Conservation (phyloP, 2,888 invertebrate species). For the Synergus laeviventris region DNA sequence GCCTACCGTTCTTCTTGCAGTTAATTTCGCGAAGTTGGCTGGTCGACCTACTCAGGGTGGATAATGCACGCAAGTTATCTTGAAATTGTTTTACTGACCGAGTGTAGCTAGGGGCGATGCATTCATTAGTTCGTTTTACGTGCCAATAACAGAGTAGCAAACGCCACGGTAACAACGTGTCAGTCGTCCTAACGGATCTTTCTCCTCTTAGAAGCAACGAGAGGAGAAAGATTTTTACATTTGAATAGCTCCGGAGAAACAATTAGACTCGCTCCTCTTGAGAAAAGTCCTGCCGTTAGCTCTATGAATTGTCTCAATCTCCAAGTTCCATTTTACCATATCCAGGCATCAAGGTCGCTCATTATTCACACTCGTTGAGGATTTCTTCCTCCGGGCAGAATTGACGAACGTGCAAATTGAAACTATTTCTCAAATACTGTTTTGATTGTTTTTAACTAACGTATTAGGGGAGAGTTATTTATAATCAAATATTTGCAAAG, state of each 20-base stretch:
- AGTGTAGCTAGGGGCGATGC: slow-evolving; percentile 68
- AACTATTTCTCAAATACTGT: background rate
- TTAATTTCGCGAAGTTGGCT: slow-evolving; percentile 60
- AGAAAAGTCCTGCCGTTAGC: slow-evolving; percentile 46
- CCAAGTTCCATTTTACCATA: slow-evolving; percentile 26
- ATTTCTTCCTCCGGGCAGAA: background rate
- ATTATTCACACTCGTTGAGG: slow-evolving; percentile 7
- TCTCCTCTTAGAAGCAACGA: slow-evolving; percentile 51
- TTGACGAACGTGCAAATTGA: background rate
- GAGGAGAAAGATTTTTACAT: slow-evolving; percentile 48
- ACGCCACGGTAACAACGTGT: slow-evolving; percentile 71
- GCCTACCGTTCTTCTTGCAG: slow-evolving; percentile 48
- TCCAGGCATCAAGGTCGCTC: slow-evolving; percentile 23
- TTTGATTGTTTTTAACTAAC: background rate
- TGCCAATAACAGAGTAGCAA: slow-evolving; percentile 67
- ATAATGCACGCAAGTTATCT: slow-evolving; percentile 58
- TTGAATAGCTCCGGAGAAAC: slow-evolving; percentile 52
- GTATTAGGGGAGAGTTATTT: too few relatives aligned
- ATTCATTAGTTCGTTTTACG: slow-evolving; percentile 72
- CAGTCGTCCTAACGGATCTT: slow-evolving; percentile 71
- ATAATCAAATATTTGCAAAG: too few relatives aligned
- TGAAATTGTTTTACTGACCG: slow-evolving; percentile 67
- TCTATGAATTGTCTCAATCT: slow-evolving; percentile 34
- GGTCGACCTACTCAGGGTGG: slow-evolving; percentile 62
- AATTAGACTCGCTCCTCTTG: slow-evolving; percentile 53